Evolutionary conservation across 2,888 invertebrate genomes (phyloP).

Genomic region (Coelopa pilipes): DNA sequence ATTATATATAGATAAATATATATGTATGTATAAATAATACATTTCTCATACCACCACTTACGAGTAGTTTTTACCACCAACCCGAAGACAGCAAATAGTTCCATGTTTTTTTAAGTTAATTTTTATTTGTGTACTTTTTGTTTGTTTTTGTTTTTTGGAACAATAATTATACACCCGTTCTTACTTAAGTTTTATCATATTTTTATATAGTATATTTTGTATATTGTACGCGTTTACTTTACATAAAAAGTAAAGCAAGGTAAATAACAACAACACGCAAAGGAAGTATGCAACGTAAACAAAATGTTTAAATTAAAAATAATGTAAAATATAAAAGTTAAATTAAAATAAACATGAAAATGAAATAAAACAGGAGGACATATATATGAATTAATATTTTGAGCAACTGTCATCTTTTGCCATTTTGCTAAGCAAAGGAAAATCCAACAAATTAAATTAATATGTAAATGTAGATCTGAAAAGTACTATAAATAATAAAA

Average conservation of each 20-base stretch:
- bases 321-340: constrained; percentile 33
- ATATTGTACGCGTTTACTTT: constrained; percentile 21
- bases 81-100: constrained; percentile 9
- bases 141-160: constrained; percentile 21
- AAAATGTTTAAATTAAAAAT: constrained; percentile 13
- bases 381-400: constrained; percentile 20
- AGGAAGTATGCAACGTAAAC: constrained; percentile 13
- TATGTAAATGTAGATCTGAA: background rate
- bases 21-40: no score
- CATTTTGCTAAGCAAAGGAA: constrained; percentile 23
- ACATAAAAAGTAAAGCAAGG: background rate
- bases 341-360: constrained; percentile 20
- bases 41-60: constrained; percentile 10
- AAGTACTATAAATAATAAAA: no score
- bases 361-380: background rate
- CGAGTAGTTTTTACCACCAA: background rate
- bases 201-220: constrained; percentile 30
- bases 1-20: background rate
- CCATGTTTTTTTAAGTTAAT: constrained; percentile 13
- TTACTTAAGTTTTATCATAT: constrained; percentile 25
- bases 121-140: constrained; percentile 9
- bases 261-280: constrained; percentile 17
- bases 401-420: constrained; percentile 21
- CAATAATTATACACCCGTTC: constrained; percentile 6
- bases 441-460: constrained; percentile 26